phyloP scores from a whole-genome alignment of 1,140 invertebrate genomes.

The Aphaenogaster floridana region DNA sequence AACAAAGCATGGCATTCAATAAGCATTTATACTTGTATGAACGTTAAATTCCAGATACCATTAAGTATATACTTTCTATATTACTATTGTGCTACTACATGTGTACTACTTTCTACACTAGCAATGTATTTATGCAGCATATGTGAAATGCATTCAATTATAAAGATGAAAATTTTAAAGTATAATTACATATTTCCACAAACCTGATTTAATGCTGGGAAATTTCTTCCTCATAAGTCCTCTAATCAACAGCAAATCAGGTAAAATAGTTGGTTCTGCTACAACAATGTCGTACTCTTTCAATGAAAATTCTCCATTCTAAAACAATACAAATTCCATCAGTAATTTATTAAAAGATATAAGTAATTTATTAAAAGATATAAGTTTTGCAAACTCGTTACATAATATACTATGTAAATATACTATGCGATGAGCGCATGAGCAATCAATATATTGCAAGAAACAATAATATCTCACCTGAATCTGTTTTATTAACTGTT shows the following conservation, averaged over 20 bases:
- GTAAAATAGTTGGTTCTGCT: slow-evolving; percentile 92
- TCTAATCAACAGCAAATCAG: slow-evolving; percentile 91
- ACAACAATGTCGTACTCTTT: slow-evolving; percentile 92
- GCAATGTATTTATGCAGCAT: not conserved
- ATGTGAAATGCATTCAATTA: not conserved
- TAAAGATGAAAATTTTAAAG: slow-evolving; percentile 22
- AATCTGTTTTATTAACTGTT: slow-evolving; percentile 91
- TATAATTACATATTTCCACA: slow-evolving; percentile 20
- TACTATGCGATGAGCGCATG: not conserved
- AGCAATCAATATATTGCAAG: slow-evolving; percentile 1
- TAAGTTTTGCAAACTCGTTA: not conserved
- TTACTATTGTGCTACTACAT: not conserved
- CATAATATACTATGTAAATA: not conserved
- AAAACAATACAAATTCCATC: slow-evolving; percentile 46
- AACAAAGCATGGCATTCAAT: not conserved
- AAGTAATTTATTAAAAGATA: slow-evolving; percentile 2
- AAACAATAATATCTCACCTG: slow-evolving; percentile 86
- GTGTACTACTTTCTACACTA: not conserved
- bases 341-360: not conserved
- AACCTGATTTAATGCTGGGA: slow-evolving; percentile 89
- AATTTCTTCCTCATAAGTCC: slow-evolving; percentile 92
- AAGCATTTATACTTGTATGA: not conserved
- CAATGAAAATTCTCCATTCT: slow-evolving; percentile 90
- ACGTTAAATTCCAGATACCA: not conserved
- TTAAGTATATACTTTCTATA: not conserved